Evolutionary conservation across 2,797 vertebrate genomes (phyloP), one percentile per base, ranked within the genome.

Genomic region (Gymnothorax reevesii): DNA sequence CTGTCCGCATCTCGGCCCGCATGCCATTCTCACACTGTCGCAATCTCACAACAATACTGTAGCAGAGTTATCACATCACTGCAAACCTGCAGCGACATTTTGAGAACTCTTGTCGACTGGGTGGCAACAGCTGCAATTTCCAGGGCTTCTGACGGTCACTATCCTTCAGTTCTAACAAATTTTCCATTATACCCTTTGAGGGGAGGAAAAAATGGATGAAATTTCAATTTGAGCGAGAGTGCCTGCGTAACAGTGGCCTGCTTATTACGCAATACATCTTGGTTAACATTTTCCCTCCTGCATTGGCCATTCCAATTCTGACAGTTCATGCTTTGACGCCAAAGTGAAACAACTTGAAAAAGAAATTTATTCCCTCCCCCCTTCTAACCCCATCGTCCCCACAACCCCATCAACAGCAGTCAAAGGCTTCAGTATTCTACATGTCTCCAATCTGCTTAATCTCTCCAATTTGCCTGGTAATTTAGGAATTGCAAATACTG

Each of bases 361-460:
- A 87, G 88, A 89, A 87, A 89, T 89, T 86, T n/a, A 25, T 42
- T 42, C 33, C 33, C 33, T 1, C 33, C 33, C 33, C 33, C 1
- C 33, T 42, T 42, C 33, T 42, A 1, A 1, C 33, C 33, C 33
- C 33, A 42, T 42, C 33, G n/a, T n/a, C 33, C 33, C 33, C 33
- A 1, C 33, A 42, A 42, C 33, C 33, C 86, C 87, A 87, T 87
- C 88, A 91, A 88, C 59, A 87, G 77, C 91, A 88, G 93, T 91
- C 92, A 94, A 94, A 90, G 93, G 71, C 88, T 89, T 92, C 88
- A 90, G 88, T 92, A 90, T 91, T 87, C 90, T 89, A 20, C 22
- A 79, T 55, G 9, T 1, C 69, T 8, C 9, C 69, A 1, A 7
- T 1, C 54, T 4, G 27, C 57, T 42, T 42, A 42, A 42, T 42